Evolutionary conservation across 2,113 vertebrate genomes (phyloP).

Genomic region (Emydura subglobosa): DNA sequence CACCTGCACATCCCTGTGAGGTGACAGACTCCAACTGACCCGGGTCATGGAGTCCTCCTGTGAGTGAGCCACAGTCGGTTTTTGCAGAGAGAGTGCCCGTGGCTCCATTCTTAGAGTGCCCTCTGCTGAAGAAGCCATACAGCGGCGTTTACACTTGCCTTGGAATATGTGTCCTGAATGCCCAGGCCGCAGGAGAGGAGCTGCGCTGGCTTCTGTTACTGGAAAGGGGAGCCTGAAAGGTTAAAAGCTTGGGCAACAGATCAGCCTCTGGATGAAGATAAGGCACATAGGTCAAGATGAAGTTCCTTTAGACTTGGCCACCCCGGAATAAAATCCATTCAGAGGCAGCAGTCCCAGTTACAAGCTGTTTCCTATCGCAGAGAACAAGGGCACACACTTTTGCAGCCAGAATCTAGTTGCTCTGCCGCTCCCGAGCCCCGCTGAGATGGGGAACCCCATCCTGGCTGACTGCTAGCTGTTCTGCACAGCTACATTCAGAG

Average conservation of each 20-base stretch:
- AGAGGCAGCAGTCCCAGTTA: background rate
- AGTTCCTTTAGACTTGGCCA: background rate
- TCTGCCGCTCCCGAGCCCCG: rapidly evolving
- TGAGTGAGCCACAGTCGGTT: too few species aligned
- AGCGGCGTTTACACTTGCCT: background rate
- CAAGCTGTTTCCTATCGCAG: background rate
- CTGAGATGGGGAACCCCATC: rapidly evolving
- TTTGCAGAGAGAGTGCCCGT: background rate
- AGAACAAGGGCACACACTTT: background rate
- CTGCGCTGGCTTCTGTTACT: rapidly evolving
- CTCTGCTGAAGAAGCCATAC: background rate
- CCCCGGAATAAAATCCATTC: background rate
- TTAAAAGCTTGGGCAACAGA: background rate
- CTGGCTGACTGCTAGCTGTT: rapidly evolving
- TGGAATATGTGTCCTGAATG: background rate
- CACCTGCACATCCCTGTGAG: background rate
- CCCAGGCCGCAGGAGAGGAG: background rate
- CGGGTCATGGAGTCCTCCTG: too few species aligned
- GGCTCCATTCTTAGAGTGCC: background rate
- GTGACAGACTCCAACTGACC: background rate
- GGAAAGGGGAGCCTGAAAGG: background rate
- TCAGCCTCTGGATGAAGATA: background rate
- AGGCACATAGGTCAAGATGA: background rate
- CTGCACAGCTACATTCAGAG: background rate
- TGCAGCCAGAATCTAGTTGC: rapidly evolving